These are phyloP conservation scores for Alces alces DNA, from an alignment of 2,113 vertebrate genomes.

Conservation along the genomic window DNA sequence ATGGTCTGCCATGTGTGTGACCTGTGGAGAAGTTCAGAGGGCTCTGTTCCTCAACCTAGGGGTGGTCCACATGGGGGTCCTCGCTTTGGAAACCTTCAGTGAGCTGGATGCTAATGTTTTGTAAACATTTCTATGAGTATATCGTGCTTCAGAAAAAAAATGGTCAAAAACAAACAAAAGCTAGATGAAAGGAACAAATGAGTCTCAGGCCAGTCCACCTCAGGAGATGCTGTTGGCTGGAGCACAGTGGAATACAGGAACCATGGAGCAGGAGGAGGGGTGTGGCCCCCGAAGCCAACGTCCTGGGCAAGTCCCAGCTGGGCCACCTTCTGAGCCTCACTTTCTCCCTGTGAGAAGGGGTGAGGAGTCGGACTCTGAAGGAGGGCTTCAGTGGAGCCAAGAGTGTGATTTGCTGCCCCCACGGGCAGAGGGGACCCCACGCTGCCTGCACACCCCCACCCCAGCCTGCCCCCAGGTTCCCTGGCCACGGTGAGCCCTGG, in stretches of 20 bases:
- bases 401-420: accelerated
- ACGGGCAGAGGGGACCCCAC: background rate
- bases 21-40: accelerated
- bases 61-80: background rate
- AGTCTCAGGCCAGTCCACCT: background rate
- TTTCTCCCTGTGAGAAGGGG: background rate
- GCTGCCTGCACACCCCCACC: background rate
- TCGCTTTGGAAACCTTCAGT: background rate
- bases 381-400: background rate
- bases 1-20: accelerated
- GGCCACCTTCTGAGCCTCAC: background rate
- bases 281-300: background rate
- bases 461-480: background rate
- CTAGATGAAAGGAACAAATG: background rate
- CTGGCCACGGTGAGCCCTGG: accelerated
- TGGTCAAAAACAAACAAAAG: background rate
- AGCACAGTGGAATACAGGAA: background rate
- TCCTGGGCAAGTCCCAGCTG: background rate
- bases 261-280: too few relatives aligned
- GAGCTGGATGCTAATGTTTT: background rate
- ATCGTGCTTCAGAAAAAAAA: background rate
- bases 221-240: background rate
- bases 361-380: too few relatives aligned
- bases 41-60: background rate
- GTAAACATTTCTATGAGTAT: background rate